Percentiles rank a stretch among this genome's conserved stretches.
Conservation (phyloP, 2,888 invertebrate genomes). For the Venustoraphidia nigricollis region DNA sequence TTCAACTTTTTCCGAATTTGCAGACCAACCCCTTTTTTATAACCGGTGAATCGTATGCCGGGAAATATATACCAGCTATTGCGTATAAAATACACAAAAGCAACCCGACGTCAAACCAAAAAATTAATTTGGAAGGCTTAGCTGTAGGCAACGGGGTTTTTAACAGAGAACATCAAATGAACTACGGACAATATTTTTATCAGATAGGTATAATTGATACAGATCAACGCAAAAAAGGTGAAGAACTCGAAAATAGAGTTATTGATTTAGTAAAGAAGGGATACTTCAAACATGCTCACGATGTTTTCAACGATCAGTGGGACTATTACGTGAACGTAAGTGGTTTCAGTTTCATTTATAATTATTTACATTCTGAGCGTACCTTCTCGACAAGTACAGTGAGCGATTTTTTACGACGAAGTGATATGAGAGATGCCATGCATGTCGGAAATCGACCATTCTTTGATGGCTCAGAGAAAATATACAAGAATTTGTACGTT, state of each 20-base stretch:
- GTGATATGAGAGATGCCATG: slow-evolving; percentile 32
- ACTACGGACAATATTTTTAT: slow-evolving; percentile 57
- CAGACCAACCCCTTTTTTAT: slow-evolving; percentile 58
- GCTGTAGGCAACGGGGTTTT: slow-evolving; percentile 59
- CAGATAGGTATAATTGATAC: slow-evolving; percentile 50
- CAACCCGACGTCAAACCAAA: slow-evolving; percentile 30
- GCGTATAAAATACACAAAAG: slow-evolving; percentile 48
- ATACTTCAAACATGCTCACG: slow-evolving; percentile 19
- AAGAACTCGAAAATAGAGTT: slow-evolving; percentile 21
- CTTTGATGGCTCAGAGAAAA: slow-evolving; percentile 28
- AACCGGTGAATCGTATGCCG: slow-evolving; percentile 74
- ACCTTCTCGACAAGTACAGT: slow-evolving; percentile 19
- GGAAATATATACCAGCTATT: slow-evolving; percentile 41
- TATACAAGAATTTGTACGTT: slow-evolving; percentile 32
- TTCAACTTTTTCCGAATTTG: slow-evolving; percentile 56
- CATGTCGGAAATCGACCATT: slow-evolving; percentile 46
- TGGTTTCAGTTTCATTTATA: slow-evolving; percentile 54
- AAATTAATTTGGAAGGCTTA: slow-evolving; percentile 47
- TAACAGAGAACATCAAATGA: slow-evolving; percentile 54
- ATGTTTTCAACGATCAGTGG: slow-evolving; percentile 14
- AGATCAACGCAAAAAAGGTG: slow-evolving; percentile 37
- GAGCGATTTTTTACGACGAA: slow-evolving; percentile 19
- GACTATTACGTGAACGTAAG: slow-evolving; percentile 49
- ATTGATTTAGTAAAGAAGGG: slow-evolving; percentile 16
- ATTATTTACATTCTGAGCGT: slow-evolving; percentile 44